These are phyloP conservation scores for Contarinia nasturtii DNA, from an alignment of 1,140 invertebrate genomes.

Conservation along the genomic window DNA sequence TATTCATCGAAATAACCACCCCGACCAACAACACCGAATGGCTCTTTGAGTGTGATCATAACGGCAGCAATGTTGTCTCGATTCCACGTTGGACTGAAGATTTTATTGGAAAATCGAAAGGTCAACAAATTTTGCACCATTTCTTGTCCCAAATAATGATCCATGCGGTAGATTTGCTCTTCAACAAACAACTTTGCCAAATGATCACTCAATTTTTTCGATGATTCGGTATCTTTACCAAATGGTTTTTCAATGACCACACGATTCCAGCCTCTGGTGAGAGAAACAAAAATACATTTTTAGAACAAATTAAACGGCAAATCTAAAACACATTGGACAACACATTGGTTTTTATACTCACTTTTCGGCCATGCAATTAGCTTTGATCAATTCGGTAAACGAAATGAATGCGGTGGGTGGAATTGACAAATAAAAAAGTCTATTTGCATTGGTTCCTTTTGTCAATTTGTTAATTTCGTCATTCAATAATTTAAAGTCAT, in stretches of 20 bases:
- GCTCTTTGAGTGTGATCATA: conserved; percentile 95
- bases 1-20: conserved; percentile 98
- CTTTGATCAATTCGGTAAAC: conserved; percentile 72
- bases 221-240: conserved; percentile 74
- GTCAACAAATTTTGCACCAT: conserved; percentile 99
- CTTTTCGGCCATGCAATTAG: conserved; percentile 68
- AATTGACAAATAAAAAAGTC: conserved; percentile 92
- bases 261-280: conserved; percentile 72
- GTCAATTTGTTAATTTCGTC: conserved; percentile 45
- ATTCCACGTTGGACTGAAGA: conserved; percentile 82
- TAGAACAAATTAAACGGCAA: too few relatives aligned
- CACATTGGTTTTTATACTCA: conserved; percentile 28
- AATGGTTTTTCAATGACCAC: conserved; percentile 99
- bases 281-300: conserved; percentile 8
- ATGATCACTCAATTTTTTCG: conserved; percentile 72
- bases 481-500: conserved; percentile 66
- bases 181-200: conserved; percentile 77
- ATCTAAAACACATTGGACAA: too few relatives aligned
- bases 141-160: conserved; percentile 98
- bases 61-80: conserved; percentile 89
- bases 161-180: conserved; percentile 93
- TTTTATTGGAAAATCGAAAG: conserved; percentile 69
- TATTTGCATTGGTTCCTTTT: conserved; percentile 41
- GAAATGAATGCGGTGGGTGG: conserved; percentile 87
- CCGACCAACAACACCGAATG: conserved; percentile 95